Percentiles rank a stretch among this genome's conserved stretches.
These are phyloP conservation scores for Pipistrellus kuhlii DNA, from an alignment of 2,797 vertebrate species.

Conservation along the genomic window DNA sequence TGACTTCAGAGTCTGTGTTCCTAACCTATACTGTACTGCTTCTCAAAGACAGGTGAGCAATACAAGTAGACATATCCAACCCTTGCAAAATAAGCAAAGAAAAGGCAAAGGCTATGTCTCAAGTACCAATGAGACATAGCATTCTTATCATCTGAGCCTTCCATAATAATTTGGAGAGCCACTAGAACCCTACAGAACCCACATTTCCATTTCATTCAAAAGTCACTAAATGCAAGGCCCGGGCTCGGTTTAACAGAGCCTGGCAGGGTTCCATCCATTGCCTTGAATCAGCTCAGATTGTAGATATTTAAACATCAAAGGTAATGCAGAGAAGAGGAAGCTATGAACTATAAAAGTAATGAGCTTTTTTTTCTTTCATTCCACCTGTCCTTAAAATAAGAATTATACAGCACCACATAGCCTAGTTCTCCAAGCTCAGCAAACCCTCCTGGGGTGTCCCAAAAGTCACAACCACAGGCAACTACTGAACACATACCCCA, in stretches of 20 bases:
- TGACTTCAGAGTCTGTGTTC: neutral
- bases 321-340: neutral
- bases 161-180: neutral
- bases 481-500: neutral
- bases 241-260: neutral
- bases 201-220: neutral
- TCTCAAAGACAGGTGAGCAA: neutral
- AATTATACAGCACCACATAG: neutral
- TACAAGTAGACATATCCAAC: neutral
- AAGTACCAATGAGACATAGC: neutral
- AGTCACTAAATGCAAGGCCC: neutral
- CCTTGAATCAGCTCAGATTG: neutral
- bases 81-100: neutral
- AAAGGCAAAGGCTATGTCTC: neutral
- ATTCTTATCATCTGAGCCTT: neutral
- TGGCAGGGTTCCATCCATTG: neutral
- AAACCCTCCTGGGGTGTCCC: accelerated
- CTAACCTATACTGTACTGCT: neutral
- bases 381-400: neutral
- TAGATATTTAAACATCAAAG: neutral
- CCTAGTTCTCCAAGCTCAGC: neutral
- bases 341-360: neutral
- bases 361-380: neutral
- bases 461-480: neutral
- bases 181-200: neutral